A percentile compares a stretch with the other conserved stretches of the same genome.
Evolutionary conservation across 2,888 invertebrate genomes (phyloP).

Genomic region (Stomorhina lunata): DNA sequence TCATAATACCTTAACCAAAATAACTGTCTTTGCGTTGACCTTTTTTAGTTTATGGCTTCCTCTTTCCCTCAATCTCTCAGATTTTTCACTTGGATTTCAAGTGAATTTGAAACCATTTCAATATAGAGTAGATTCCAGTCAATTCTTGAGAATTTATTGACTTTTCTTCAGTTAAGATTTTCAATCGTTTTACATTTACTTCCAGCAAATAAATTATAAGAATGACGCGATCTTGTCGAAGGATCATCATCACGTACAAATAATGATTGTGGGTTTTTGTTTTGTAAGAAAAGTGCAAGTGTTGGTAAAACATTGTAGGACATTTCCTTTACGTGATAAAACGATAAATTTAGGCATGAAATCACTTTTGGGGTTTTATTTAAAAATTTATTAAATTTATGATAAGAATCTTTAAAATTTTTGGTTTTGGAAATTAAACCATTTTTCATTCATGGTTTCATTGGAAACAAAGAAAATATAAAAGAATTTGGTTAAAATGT

Average conservation of each 20-base stretch:
- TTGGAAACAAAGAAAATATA: no score
- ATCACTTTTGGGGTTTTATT: neutral
- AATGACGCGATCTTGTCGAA: constrained; percentile 20
- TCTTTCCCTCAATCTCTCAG: constrained; percentile 2
- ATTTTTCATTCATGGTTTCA: constrained; percentile 55
- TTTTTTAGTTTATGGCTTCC: constrained; percentile 63
- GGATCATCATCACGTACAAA: constrained; percentile 46
- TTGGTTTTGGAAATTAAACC: constrained; percentile 38
- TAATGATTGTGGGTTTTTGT: constrained; percentile 34
- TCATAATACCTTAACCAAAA: no score
- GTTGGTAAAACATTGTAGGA: constrained; percentile 34
- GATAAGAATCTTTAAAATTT: constrained; percentile 54
- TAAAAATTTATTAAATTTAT: constrained; percentile 28
- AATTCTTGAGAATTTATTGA: constrained; percentile 51
- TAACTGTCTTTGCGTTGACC: constrained; percentile 27
- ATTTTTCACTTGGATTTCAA: constrained; percentile 44
- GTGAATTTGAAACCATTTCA: constrained; percentile 39
- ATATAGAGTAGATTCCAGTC: neutral
- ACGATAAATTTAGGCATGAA: neutral
- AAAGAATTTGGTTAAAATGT: no score
- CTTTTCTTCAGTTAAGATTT: neutral
- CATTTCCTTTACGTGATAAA: neutral
- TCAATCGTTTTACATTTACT: constrained; percentile 35
- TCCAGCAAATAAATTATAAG: constrained; percentile 50
- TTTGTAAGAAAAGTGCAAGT: constrained; percentile 54